Evolutionary conservation across 2,888 invertebrate genomes (phyloP).

Genomic region (Trissolcus brochymenae): DNA sequence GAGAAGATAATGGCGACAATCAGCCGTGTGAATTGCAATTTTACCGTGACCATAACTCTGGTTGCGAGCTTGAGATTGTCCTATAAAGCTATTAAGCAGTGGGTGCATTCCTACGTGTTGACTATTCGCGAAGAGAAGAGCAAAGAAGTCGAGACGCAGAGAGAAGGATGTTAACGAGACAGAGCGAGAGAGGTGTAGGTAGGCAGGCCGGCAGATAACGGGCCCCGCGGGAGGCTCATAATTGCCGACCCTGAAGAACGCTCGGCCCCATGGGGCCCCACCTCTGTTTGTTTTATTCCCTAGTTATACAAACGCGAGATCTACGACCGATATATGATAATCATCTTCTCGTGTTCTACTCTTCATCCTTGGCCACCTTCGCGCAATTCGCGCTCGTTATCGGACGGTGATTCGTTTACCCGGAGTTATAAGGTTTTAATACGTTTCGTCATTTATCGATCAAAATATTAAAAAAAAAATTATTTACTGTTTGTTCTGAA

Average conservation of each 20-base stretch:
- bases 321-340: constrained; percentile 76
- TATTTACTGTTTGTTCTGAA: too few relatives aligned
- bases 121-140: constrained; percentile 53
- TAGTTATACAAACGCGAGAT: constrained; percentile 76
- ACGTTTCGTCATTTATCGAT: constrained; percentile 73
- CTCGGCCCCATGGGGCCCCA: constrained; percentile 74
- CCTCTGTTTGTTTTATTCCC: constrained; percentile 76
- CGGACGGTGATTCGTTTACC: constrained; percentile 10
- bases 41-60: constrained; percentile 28
- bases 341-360: constrained; percentile 61
- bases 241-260: constrained; percentile 76
- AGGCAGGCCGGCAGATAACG: constrained; percentile 56
- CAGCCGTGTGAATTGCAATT: constrained; percentile 2
- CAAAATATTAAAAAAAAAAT: too few relatives aligned
- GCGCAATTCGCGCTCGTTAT: constrained; percentile 59
- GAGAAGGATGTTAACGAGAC: constrained; percentile 39
- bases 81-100: constrained; percentile 36
- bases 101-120: constrained; percentile 63
- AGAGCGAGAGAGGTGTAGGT: constrained; percentile 43
- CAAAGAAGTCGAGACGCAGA: constrained; percentile 9
- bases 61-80: constrained; percentile 34
- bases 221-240: constrained; percentile 75
- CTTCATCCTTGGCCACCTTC: constrained; percentile 59
- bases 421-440: constrained; percentile 70
- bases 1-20: constrained; percentile 7